Evolutionary conservation across 2,113 vertebrate species (phyloP).

Genomic region (Halcyon senegalensis): DNA sequence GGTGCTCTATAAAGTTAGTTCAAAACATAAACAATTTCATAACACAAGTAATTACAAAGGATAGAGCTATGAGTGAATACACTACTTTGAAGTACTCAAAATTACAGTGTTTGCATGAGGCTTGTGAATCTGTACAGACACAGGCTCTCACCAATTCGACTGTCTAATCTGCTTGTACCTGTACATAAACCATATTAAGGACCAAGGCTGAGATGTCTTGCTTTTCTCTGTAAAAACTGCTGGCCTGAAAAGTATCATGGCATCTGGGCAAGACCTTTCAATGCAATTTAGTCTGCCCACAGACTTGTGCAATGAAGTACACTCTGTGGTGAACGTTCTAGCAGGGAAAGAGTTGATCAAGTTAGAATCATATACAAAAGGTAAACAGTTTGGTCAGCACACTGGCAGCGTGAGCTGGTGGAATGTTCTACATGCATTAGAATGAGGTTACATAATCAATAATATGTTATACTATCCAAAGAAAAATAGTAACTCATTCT

Average conservation of each 20-base stretch:
- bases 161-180: background rate
- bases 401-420: background rate
- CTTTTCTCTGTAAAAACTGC: background rate
- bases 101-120: background rate
- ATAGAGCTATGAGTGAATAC: background rate
- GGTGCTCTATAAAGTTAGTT: background rate
- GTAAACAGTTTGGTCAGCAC: background rate
- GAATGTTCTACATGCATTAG: background rate
- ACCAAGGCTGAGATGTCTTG: background rate
- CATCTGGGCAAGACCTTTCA: background rate
- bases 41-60: background rate
- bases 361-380: background rate
- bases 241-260: background rate
- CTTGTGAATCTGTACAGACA: background rate
- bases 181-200: background rate
- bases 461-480: background rate
- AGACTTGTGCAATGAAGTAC: background rate
- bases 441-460: background rate
- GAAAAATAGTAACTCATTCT: background rate
- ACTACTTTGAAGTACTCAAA: background rate
- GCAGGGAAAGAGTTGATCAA: background rate
- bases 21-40: background rate
- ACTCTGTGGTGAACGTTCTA: background rate
- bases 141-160: background rate
- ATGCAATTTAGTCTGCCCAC: background rate